Conservation (phyloP, 2,888 invertebrate genomes). For the Drosophila ezoana region DNA sequence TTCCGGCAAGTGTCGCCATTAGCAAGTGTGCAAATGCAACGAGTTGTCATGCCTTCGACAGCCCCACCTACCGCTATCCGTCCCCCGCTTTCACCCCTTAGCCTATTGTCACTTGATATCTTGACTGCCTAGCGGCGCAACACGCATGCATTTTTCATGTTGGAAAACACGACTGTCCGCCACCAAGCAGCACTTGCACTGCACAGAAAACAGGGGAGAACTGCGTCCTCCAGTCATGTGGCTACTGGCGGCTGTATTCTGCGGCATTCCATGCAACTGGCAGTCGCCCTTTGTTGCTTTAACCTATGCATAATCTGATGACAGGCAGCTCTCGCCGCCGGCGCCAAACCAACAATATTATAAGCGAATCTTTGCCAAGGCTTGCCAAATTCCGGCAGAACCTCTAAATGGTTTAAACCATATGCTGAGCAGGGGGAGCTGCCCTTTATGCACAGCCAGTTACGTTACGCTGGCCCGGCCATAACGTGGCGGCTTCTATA, state of each 20-base stretch:
- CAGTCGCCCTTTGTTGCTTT: constrained; percentile 44
- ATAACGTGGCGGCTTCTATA: constrained; percentile 33
- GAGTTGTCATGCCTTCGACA: constrained; percentile 26
- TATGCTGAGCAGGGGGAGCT: constrained; percentile 6
- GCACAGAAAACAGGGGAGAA: neutral
- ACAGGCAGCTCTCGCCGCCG: constrained; percentile 4
- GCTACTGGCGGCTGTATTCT: constrained; percentile 11
- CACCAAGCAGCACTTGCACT: constrained; percentile 25
- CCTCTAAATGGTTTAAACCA: constrained; percentile 31
- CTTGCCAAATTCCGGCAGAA: constrained; percentile 24
- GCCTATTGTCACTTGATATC: neutral
- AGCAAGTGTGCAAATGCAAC: constrained; percentile 42
- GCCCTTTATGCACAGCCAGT: neutral
- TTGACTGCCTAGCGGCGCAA: constrained; percentile 1
- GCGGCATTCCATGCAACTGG: constrained; percentile 35
- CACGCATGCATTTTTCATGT: constrained; percentile 51
- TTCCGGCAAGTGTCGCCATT: constrained; percentile 47
- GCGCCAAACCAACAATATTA: constrained; percentile 31
- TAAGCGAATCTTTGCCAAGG: constrained; percentile 33
- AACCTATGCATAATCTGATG: constrained; percentile 68
- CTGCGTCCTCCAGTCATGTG: neutral
- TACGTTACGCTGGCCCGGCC: constrained; percentile 6
- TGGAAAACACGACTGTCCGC: constrained; percentile 19
- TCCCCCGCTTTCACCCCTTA: neutral
- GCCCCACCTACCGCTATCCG: neutral